These are phyloP conservation scores for Phalangium opilio DNA, from an alignment of 2,888 invertebrate species.

Conservation along the genomic window DNA sequence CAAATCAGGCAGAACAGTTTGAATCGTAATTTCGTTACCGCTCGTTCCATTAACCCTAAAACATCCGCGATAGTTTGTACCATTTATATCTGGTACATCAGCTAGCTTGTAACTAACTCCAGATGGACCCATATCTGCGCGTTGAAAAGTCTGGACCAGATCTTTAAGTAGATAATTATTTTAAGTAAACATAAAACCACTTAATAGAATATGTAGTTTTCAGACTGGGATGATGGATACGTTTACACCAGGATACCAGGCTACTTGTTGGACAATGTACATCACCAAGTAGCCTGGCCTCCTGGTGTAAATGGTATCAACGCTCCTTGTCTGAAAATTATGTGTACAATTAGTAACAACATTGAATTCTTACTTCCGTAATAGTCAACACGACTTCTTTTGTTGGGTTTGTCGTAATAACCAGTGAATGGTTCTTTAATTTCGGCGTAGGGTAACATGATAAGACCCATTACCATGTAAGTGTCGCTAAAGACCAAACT, in stretches of 20 bases:
- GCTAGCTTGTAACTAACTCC: conserved; percentile 68
- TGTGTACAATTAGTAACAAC: background rate
- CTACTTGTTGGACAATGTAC: too few relatives aligned
- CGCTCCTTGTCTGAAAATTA: too few relatives aligned
- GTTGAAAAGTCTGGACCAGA: conserved; percentile 82
- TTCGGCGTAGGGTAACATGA: conserved; percentile 85
- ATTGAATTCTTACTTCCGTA: conserved; percentile 49
- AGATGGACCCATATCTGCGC: conserved; percentile 43
- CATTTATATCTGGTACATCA: conserved; percentile 28
- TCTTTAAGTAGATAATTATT: conserved; percentile 29
- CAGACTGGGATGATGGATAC: too few relatives aligned
- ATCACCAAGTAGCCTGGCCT: too few relatives aligned
- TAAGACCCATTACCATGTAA: conserved; percentile 19
- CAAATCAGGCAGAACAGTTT: conserved; percentile 66
- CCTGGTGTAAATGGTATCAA: too few relatives aligned
- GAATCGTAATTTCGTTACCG: conserved; percentile 41
- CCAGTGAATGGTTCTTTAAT: conserved; percentile 78
- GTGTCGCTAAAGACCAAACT: conserved; percentile 10
- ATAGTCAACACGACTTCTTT: conserved; percentile 77
- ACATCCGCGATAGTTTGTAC: conserved; percentile 15
- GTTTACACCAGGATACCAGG: too few relatives aligned
- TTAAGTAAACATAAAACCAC: background rate
- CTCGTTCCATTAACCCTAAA: conserved; percentile 19
- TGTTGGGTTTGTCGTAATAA: conserved; percentile 60
- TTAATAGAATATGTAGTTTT: too few relatives aligned